Base-by-base conservation (phyloP, 1,140 invertebrate genomes). In the Drosophila ironensis region DNA sequence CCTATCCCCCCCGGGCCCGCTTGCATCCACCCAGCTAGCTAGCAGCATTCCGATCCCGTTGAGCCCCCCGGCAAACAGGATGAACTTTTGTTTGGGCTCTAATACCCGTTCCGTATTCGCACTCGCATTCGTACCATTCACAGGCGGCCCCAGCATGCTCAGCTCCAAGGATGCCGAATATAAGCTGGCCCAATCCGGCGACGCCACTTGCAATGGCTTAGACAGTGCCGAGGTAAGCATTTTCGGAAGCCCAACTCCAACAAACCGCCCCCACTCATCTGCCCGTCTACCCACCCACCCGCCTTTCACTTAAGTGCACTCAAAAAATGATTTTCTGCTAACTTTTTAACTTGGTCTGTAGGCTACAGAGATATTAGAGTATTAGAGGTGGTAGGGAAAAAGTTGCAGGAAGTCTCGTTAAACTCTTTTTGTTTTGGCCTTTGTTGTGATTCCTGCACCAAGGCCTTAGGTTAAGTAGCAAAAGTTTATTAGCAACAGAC, bases 131-230 rank as follows among this genome's bases (percentile, higher is more conserved):
- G 54, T 67, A 41, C 42, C 56, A 33, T 61, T 67, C 59, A 25
- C 72, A 88, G 88, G 87, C 50, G 87, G 76, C 16, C 86, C 77
- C 22, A 82, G 86, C 44, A 64, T 71, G 46, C 50, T 72, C 28
- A 88, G 73, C 50, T 71, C 88, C 35, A 91, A 91, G 28, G 93
- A 92, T 27, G 92, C 93, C 25, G 93, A 95, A 86, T 96, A 95
- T 90, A 93, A 94, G 72, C 93, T 97, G 42, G 95, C 95, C 0
- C 95, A 97, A 91, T 96, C 95, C 45, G 96, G 96, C 7, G 96
- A 97, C 90, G 96, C 96, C 25, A 96, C 95, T 3, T 97, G 96
- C 91, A 96, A 96, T 88, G 96, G 96, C 4, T 91, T 97, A 17
- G 95, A 95, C 80, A 95, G 95, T 78, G 94, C 95, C 42, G 89